Base-by-base conservation (phyloP, 2,113 vertebrate species). In the Phocoena phocoena region DNA sequence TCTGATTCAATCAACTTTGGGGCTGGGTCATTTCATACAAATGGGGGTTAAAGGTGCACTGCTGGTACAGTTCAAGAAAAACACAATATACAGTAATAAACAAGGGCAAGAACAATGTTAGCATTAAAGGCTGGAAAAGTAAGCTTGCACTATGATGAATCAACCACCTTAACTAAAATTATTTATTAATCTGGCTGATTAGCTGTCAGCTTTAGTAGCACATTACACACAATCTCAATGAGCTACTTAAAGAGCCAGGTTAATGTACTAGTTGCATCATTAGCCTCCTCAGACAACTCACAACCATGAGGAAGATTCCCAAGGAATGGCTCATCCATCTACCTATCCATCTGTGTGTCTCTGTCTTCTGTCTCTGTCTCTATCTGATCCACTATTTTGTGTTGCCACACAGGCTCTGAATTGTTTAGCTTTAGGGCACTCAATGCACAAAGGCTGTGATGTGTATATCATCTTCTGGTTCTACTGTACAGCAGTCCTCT, bases 41-140 rank as follows among this genome's bases (percentile, higher is more conserved):
- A 68, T 36, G 5, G 33, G 28, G 60, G 67, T 53, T 62, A 60
- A 79, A 82, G 36, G 4, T 6, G 18, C 33, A 63, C 28, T 33
- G 41, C 80, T 74, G n/a, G n/a, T 68, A 55, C 13, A 73, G 33
- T 63, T 89, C 70, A 88, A 88, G 76, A 28, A 95, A 95, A 91
- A 89, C 8, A 60, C 5, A 58, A n/a, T 8, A 33, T 62, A 70
- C 1, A 5, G n/a, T 44, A 33, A 60, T 60, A 55, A 70, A 63
- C 38, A 87, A 70, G 4, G 4, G 18, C 28, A 89, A 86, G 84
- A 85, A 91, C 23, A 53, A 44, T 15, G 25, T 68, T 76, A 84
- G 77, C 38, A 13, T 92, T 68, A 77, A 90, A 71, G 31, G 20
- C 44, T 38, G 20, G 38, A 67, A 63, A 41, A 96, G 74, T 60